Percentiles rank a stretch among this genome's conserved stretches.
Conservation (phyloP, 2,888 invertebrate genomes). For the Trichogramma evanescens region DNA sequence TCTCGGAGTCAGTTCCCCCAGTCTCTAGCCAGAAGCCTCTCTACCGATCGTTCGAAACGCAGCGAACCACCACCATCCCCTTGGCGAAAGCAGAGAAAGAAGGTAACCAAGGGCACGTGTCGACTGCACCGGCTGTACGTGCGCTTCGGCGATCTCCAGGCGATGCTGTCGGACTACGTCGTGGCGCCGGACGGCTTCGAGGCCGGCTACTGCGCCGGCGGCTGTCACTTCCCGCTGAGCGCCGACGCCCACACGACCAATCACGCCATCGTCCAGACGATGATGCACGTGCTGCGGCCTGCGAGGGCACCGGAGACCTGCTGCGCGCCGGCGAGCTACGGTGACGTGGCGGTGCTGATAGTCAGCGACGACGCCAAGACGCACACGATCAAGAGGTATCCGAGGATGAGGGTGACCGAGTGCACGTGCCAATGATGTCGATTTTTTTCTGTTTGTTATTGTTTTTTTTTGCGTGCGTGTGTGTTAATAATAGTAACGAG, state of each 20-base stretch:
- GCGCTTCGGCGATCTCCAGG: slow-evolving; percentile 7
- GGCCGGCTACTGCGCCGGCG: slow-evolving; percentile 88
- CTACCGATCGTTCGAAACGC: not conserved
- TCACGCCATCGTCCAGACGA: slow-evolving; percentile 89
- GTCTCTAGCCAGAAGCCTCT: not conserved
- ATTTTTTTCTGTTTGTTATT: too few species aligned
- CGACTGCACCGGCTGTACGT: slow-evolving; percentile 2
- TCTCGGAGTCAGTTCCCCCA: not conserved
- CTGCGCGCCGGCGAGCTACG: slow-evolving; percentile 84
- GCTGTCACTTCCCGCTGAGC: slow-evolving; percentile 87
- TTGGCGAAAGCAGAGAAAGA: too few species aligned
- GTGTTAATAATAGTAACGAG: too few species aligned
- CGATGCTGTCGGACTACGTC: slow-evolving; percentile 51
- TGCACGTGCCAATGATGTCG: slow-evolving; percentile 83
- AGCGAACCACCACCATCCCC: not conserved
- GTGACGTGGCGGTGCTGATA: slow-evolving; percentile 82
- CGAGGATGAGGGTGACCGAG: slow-evolving; percentile 94
- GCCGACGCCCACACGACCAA: slow-evolving; percentile 93
- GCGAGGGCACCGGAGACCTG: slow-evolving; percentile 78
- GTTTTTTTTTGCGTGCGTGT: too few species aligned
- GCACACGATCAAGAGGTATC: slow-evolving; percentile 83
- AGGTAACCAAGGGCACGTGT: not conserved
- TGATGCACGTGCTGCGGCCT: slow-evolving; percentile 78
- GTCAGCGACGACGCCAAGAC: slow-evolving; percentile 81
- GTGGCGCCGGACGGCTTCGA: slow-evolving; percentile 92